Conservation (phyloP, 2,888 invertebrate species). For the Chloroclystis v-ata region DNA sequence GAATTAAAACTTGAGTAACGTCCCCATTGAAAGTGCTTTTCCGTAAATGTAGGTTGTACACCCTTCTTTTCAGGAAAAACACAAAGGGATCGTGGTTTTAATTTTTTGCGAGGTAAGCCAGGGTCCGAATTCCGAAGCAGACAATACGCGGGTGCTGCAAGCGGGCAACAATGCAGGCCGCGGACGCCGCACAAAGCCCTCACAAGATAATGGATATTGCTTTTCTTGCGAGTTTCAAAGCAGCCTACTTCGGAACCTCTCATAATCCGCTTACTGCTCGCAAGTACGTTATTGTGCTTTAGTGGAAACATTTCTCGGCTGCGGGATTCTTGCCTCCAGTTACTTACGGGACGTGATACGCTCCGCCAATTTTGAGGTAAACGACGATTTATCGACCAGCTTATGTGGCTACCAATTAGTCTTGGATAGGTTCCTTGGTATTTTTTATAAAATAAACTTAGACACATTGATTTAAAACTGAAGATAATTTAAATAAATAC, state of each 20-base stretch:
- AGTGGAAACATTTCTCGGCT: constrained; percentile 62
- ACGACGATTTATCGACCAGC: constrained; percentile 29
- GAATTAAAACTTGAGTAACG: background rate
- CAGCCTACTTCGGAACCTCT: constrained; percentile 73
- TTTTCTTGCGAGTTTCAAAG: constrained; percentile 75
- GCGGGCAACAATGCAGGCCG: constrained; percentile 54
- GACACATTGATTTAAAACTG: too few relatives aligned
- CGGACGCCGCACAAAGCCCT: constrained; percentile 61
- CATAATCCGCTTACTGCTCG: constrained; percentile 73
- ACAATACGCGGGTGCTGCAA: constrained; percentile 53
- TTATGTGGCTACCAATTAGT: constrained; percentile 23
- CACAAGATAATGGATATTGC: constrained; percentile 76
- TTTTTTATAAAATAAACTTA: too few relatives aligned
- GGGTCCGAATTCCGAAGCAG: constrained; percentile 42
- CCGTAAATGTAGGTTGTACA: constrained; percentile 3
- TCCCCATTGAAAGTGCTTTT: background rate
- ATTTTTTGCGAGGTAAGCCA: constrained; percentile 36
- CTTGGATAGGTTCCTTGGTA: background rate
- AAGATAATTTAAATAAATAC: too few relatives aligned
- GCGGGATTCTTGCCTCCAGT: constrained; percentile 44
- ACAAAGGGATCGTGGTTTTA: constrained; percentile 19
- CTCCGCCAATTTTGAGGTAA: constrained; percentile 40
- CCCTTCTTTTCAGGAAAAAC: constrained; percentile 1
- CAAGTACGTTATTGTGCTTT: constrained; percentile 67
- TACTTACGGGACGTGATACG: constrained; percentile 43